phyloP scores from a whole-genome alignment of 2,888 invertebrate genomes.

The Synergus laeviventris region DNA sequence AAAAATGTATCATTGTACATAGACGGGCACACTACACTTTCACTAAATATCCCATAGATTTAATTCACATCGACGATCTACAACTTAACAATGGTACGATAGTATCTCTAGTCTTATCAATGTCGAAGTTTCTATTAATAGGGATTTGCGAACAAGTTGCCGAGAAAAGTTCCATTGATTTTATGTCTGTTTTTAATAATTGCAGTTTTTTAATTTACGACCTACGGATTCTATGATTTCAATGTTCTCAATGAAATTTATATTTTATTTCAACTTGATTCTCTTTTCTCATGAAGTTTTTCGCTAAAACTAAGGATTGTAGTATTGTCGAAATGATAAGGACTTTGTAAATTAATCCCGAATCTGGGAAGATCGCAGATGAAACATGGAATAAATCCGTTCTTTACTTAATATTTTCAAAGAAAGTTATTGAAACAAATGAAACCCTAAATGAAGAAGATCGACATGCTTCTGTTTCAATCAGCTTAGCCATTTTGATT shows the following conservation, averaged over 20 bases:
- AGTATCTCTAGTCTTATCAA: conserved; percentile 61
- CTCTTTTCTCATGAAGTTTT: neutral
- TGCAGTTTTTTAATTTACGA: conserved; percentile 40
- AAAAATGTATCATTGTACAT: conserved; percentile 24
- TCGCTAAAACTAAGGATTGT: neutral
- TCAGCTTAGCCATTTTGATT: conserved; percentile 16
- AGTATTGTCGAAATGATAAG: conserved; percentile 1
- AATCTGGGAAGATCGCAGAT: conserved; percentile 34
- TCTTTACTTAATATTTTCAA: conserved; percentile 30
- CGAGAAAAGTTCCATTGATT: conserved; percentile 36
- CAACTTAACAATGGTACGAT: conserved; percentile 46
- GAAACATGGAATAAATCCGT: conserved; percentile 48
- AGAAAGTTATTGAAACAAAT: conserved; percentile 8
- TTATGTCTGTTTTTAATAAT: neutral
- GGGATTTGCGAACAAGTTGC: conserved; percentile 6
- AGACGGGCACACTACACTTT: conserved; percentile 18
- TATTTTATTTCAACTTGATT: neutral
- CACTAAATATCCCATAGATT: conserved; percentile 40
- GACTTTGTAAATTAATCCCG: conserved; percentile 51
- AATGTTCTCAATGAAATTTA: neutral
- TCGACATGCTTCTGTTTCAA: conserved; percentile 19
- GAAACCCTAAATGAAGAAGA: conserved; percentile 20
- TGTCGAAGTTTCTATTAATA: conserved; percentile 47
- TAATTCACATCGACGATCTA: conserved; percentile 46
- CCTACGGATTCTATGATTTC: neutral